A percentile compares a stretch with the other conserved stretches of the same genome.
Evolutionary conservation across 2,113 vertebrate genomes (phyloP).

Genomic region (Hepsetus odoe): DNA sequence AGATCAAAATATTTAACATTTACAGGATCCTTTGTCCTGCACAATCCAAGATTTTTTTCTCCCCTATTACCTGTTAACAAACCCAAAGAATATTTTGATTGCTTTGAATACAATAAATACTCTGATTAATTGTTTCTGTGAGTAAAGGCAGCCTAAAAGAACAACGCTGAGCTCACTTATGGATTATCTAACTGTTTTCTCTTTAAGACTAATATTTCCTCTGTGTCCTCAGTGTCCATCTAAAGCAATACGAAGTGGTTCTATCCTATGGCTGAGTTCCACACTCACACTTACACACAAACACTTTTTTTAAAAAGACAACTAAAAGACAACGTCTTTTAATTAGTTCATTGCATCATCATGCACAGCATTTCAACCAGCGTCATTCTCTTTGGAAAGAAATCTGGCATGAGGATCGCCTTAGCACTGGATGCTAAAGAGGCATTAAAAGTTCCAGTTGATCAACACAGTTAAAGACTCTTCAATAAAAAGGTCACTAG

Average conservation of each 20-base stretch:
- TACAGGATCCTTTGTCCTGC: background rate
- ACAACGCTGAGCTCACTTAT: background rate
- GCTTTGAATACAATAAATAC: constrained; percentile 10
- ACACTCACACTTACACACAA: no score
- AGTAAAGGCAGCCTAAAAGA: background rate
- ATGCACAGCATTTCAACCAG: background rate
- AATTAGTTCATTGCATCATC: background rate
- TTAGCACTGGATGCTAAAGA: background rate
- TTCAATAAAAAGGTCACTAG: no score
- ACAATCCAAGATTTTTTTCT: background rate
- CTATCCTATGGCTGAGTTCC: background rate
- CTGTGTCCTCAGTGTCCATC: no score
- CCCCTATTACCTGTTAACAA: background rate
- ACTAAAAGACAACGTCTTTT: background rate
- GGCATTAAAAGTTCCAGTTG: background rate
- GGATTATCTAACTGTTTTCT: background rate
- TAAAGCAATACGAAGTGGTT: background rate
- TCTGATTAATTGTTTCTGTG: background rate
- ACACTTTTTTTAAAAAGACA: background rate
- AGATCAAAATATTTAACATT: background rate
- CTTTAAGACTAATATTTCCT: no score
- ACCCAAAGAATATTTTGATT: background rate
- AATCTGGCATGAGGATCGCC: no score
- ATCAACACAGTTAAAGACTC: background rate
- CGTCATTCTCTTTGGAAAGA: background rate